Evolutionary conservation across 2,113 vertebrate species (phyloP).

Genomic region (western clawed frog (Xenopus tropicalis)): UCB_Xtro_10.0 CM004447.2:50170001-50170500

Average conservation of each 20-base stretch:
- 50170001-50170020: not conserved
- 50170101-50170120: too few relatives aligned
- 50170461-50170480: slow-evolving; percentile 57
- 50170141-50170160: too few relatives aligned
- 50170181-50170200: too few relatives aligned
- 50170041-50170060: too few relatives aligned
- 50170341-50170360: slow-evolving; percentile 86
- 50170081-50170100: too few relatives aligned
- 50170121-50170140: too few relatives aligned
- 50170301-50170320: slow-evolving; percentile 77
- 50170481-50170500: slow-evolving; percentile 55
- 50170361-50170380: slow-evolving; percentile 88
- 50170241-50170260: not conserved
- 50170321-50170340: slow-evolving; percentile 94
- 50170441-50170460: slow-evolving; percentile 68
- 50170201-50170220: too few relatives aligned
- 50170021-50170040: not conserved
- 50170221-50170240: not conserved
- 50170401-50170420: slow-evolving; percentile 88
- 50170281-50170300: not conserved
- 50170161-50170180: too few relatives aligned
- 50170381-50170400: slow-evolving; percentile 90
- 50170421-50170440: slow-evolving; percentile 88
- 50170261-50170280: slow-evolving; percentile 15
- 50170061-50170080: too few relatives aligned